Evolutionary conservation across 2,888 invertebrate genomes (phyloP).

Genomic region (Rutpela maculata): DNA sequence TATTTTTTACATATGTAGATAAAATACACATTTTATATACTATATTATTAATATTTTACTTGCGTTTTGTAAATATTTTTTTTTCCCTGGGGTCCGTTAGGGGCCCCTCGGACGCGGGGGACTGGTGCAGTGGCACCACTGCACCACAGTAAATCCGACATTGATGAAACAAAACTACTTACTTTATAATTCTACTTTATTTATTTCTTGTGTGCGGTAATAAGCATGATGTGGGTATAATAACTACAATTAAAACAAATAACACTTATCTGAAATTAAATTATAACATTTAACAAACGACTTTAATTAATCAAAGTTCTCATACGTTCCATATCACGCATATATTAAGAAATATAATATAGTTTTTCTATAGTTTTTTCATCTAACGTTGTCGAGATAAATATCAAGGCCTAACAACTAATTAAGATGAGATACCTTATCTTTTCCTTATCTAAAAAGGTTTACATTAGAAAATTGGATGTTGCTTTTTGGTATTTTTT

Average conservation of each 20-base stretch:
- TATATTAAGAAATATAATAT: conserved; percentile 6
- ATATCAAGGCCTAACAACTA: conserved; percentile 23
- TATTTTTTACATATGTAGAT: no score
- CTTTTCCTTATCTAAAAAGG: neutral
- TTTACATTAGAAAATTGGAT: conserved; percentile 7
- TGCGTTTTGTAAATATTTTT: no score
- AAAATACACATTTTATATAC: no score
- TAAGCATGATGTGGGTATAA: neutral
- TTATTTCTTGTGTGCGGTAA: neutral
- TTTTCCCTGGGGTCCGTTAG: no score
- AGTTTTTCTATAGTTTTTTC: neutral
- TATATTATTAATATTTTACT: no score
- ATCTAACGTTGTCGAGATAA: neutral
- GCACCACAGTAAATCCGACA: no score
- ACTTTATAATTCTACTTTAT: neutral
- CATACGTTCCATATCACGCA: neutral
- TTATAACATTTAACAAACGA: neutral
- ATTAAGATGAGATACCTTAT: conserved; percentile 11
- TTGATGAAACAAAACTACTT: neutral
- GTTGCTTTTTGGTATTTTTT: conserved; percentile 1
- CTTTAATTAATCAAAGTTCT: conserved; percentile 18
- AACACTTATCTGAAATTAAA: neutral
- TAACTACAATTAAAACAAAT: conserved; percentile 3
- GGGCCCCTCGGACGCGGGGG: no score
- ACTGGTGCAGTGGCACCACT: no score